These are phyloP conservation scores for Ridgeia piscesae DNA, from an alignment of 1,140 invertebrate species.

Conservation along the genomic window DNA sequence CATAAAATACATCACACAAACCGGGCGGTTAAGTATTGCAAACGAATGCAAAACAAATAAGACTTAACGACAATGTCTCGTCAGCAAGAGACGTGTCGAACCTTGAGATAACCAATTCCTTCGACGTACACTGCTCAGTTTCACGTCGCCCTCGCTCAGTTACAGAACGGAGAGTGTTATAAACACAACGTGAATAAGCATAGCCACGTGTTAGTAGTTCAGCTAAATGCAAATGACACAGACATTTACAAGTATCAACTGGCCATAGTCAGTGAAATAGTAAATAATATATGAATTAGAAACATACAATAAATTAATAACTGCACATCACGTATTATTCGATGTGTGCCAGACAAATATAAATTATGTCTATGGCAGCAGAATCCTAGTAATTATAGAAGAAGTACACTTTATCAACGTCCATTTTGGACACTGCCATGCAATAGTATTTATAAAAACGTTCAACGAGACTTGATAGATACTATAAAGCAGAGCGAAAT, in stretches of 20 bases:
- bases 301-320: background rate
- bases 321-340: background rate
- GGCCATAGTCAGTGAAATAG: background rate
- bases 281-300: background rate
- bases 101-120: background rate
- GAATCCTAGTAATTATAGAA: no score
- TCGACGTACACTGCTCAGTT: background rate
- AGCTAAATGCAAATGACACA: background rate
- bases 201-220: background rate
- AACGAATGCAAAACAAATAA: background rate
- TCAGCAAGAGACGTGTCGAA: background rate
- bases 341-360: background rate
- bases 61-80: background rate
- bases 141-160: background rate
- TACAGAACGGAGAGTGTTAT: background rate
- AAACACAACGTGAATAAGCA: background rate
- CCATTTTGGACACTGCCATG: no score
- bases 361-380: no score
- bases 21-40: background rate
- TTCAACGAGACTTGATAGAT: no score
- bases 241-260: background rate
- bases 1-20: background rate
- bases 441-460: no score
- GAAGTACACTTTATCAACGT: no score
- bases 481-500: no score